Evolutionary conservation across 2,888 invertebrate genomes (phyloP).

Genomic region (Callyntrura sp.): DNA sequence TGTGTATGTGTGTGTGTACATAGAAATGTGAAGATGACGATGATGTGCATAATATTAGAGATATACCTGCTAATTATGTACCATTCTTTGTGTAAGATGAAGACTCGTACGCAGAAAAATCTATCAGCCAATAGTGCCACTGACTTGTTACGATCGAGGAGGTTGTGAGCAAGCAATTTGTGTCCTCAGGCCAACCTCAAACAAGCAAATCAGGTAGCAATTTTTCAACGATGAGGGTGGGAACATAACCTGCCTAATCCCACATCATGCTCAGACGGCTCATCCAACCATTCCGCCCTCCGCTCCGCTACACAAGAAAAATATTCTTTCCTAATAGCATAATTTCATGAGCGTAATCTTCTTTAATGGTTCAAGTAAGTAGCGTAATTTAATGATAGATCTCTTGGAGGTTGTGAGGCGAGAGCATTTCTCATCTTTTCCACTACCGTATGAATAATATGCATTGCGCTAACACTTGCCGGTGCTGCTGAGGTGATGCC

Average conservation of each 20-base stretch:
- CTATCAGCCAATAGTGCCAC: constrained; percentile 76
- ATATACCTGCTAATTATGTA: constrained; percentile 73
- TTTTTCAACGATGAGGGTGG: constrained; percentile 80
- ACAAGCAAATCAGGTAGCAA: constrained; percentile 80
- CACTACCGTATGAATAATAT: constrained; percentile 2
- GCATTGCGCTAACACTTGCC: constrained; percentile 8
- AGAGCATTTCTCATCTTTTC: constrained; percentile 42
- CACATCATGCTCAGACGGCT: constrained; percentile 68
- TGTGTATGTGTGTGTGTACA: constrained; percentile 6
- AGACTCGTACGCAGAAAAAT: constrained; percentile 69
- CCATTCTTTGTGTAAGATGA: constrained; percentile 53
- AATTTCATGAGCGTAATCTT: constrained; percentile 78
- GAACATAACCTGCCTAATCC: constrained; percentile 76
- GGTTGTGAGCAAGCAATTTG: constrained; percentile 76
- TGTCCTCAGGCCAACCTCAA: constrained; percentile 78
- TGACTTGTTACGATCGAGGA: constrained; percentile 73
- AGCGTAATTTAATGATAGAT: constrained; percentile 79
- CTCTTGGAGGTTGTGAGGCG: constrained; percentile 62
- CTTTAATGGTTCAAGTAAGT: constrained; percentile 77
- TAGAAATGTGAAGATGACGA: constrained; percentile 6
- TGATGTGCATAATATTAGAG: constrained; percentile 27
- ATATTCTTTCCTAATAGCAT: constrained; percentile 75
- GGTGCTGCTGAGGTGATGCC: not conserved
- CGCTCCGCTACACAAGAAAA: constrained; percentile 51
- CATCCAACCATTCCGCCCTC: constrained; percentile 74